Base-by-base conservation (phyloP, 2,888 invertebrate species). In the Aleiodes alternator region DNA sequence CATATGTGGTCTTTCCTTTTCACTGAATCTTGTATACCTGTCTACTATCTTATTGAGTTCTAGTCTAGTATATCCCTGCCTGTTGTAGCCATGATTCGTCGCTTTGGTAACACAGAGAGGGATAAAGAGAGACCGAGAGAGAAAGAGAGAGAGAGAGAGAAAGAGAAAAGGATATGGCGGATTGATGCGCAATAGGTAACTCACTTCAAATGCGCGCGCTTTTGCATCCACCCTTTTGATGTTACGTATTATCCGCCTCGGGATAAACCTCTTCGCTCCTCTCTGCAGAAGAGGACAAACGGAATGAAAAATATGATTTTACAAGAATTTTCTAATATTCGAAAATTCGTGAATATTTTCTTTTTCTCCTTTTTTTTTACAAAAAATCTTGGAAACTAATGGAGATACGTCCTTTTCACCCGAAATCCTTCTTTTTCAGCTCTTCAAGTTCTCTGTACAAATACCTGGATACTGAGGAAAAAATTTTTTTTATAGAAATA, bases 1-100 rank as follows among this genome's bases (percentile, higher is more conserved):
- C 64, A 64, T 64, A 64, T 64, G 43, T 64, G 64, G 64, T 64
- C 64, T 64, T 43, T 64, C 64, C 64, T 64, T 64, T 64, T 64
- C 64, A 64, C 64, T 43, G 64, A 48, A 64, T 64, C 64, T 64
- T 64, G 64, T 64, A 48, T 64, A 64, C 64, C 64, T 64, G 64
- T 64, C 64, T 14, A 64, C 64, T 64, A 64, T 64, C 64, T 64
- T 23, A 64, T 43, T 64, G 64, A 64, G 48, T 64, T 23, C 16
- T 61, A 23, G 48, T 16, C 2, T 43, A 43, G n/a, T 23, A 43
- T 43, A 43, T 48, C 8, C 23, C 48, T 48, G 56, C 9, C 23
- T 23, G 38, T 38, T 61, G 64, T 43, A 43, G 64, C 48, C 64
- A 48, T 48, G 64, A 64, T 64, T 64, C 64, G 64, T 64, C 64